Evolutionary conservation across 2,113 vertebrate genomes (phyloP).

Genomic region (Cygnus buccinator): DNA sequence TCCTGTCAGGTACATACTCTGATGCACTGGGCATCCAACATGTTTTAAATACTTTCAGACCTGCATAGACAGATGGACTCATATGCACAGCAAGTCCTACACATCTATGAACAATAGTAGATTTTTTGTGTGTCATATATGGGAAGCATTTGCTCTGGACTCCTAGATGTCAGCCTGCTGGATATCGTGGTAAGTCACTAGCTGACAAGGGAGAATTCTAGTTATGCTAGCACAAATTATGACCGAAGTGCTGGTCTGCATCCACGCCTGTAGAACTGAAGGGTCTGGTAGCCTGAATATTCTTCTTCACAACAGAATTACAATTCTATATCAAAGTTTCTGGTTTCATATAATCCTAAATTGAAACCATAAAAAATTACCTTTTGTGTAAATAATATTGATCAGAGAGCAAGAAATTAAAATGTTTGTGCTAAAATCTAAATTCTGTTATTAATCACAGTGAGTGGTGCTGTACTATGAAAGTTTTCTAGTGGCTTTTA

Average conservation of each 20-base stretch:
- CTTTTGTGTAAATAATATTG: neutral
- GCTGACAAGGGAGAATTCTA: neutral
- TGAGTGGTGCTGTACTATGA: neutral
- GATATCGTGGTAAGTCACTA: neutral
- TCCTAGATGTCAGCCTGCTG: neutral
- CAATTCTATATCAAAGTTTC: neutral
- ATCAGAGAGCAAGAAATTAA: neutral
- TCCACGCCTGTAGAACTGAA: neutral
- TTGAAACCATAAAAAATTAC: neutral
- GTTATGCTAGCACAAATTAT: neutral
- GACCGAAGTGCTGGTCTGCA: neutral
- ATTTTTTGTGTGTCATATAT: neutral
- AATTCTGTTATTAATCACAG: neutral
- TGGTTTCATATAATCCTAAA: neutral
- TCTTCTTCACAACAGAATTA: neutral
- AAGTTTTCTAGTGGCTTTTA: neutral
- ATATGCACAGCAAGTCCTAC: neutral
- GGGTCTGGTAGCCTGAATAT: neutral
- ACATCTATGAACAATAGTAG: neutral
- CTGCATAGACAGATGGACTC: neutral
- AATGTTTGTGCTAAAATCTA: neutral
- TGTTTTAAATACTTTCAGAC: neutral
- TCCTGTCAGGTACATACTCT: neutral
- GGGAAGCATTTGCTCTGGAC: neutral
- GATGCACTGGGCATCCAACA: neutral